phyloP scores from a whole-genome alignment of 2,888 invertebrate species.

The Orchesellides sinensis region DNA sequence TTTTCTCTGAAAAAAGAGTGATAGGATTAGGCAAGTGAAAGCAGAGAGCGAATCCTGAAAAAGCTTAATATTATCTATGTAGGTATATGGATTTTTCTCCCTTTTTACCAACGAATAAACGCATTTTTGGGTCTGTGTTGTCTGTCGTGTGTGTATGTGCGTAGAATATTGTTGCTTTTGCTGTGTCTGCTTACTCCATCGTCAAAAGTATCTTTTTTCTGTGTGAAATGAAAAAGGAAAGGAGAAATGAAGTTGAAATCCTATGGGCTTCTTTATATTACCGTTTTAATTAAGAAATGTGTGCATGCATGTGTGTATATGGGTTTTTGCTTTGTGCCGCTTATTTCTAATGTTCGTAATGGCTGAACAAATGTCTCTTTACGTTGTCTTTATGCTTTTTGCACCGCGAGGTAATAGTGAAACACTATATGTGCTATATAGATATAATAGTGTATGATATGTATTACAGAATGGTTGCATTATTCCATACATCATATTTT shows the following conservation, averaged over 20 bases:
- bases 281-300: slow-evolving; percentile 55
- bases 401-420: not conserved
- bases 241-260: slow-evolving; percentile 57
- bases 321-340: no score
- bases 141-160: slow-evolving; percentile 5
- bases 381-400: slow-evolving; percentile 10
- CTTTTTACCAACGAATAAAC: slow-evolving; percentile 12
- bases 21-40: slow-evolving; percentile 55
- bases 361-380: slow-evolving; percentile 16
- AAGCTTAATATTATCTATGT: slow-evolving; percentile 32
- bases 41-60: slow-evolving; percentile 49
- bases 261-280: slow-evolving; percentile 48
- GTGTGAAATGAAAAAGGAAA: not conserved
- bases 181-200: not conserved
- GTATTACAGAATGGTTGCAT: no score
- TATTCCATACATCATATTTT: no score
- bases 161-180: no score
- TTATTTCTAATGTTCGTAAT: slow-evolving; percentile 6
- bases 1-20: slow-evolving; percentile 52
- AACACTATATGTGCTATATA: no score
- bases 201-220: not conserved
- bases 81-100: no score
- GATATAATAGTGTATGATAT: no score
- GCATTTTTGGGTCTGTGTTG: slow-evolving; percentile 30
- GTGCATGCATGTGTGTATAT: slow-evolving; percentile 9